Conservation (phyloP, 2,797 vertebrate species). For the Glyptemys insculpta region DNA sequence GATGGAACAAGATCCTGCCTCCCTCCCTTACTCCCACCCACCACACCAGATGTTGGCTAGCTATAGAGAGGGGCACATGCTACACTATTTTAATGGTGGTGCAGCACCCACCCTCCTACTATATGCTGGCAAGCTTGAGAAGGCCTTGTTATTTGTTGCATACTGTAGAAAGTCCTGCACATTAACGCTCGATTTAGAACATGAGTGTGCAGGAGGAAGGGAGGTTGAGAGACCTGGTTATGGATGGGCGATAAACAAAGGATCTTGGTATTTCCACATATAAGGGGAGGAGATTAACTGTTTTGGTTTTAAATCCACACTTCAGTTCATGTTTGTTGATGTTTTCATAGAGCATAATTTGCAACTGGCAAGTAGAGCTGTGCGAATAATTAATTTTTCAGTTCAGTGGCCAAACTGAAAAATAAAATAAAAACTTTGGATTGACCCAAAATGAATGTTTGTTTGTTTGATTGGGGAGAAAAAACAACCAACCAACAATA, state of each 20-base stretch:
- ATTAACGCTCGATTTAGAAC: neutral
- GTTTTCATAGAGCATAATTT: constrained; percentile 47
- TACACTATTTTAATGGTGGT: neutral
- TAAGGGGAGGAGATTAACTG: neutral
- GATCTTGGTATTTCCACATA: neutral
- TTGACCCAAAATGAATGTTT: neutral
- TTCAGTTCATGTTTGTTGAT: constrained; percentile 30
- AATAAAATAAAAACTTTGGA: neutral
- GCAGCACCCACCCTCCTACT: neutral
- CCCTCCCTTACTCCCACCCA: neutral
- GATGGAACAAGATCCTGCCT: neutral
- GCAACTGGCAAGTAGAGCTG: neutral
- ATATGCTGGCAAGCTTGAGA: neutral
- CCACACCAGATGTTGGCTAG: neutral
- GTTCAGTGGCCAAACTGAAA: neutral
- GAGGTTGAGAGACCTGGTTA: neutral
- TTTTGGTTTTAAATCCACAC: neutral
- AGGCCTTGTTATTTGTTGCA: neutral
- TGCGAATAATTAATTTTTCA: neutral
- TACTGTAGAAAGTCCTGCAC: neutral
- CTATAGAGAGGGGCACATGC: neutral
- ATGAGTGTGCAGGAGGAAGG: neutral
- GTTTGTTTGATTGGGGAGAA: no score
- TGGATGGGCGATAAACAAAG: neutral
- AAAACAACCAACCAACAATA: neutral